Base-by-base conservation (phyloP, 2,888 invertebrate species). In the Oconnorella tubifera region DNA sequence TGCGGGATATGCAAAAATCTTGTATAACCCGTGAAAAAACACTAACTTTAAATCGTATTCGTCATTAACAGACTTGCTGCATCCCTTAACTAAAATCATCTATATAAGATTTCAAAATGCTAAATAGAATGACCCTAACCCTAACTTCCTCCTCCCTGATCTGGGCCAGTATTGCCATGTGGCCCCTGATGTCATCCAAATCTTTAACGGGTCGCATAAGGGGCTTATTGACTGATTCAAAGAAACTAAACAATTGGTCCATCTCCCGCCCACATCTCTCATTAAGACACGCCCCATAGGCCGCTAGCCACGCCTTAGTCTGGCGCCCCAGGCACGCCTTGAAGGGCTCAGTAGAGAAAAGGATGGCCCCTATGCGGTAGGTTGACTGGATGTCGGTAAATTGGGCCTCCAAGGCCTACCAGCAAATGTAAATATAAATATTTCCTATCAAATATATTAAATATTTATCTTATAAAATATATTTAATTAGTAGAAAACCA, bases 81-180 rank as follows among this genome's bases (percentile, higher is more conserved):
- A n/a, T n/a, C n/a, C n/a, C n/a, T n/a, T n/a, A n/a, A n/a, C n/a
- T n/a, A n/a, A n/a, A n/a, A n/a, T n/a, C n/a, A n/a, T n/a, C n/a
- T n/a, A n/a, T n/a, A n/a, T n/a, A n/a, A n/a, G n/a, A n/a, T n/a
- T n/a, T n/a, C n/a, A n/a, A n/a, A n/a, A n/a, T n/a, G n/a, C n/a
- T n/a, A n/a, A n/a, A n/a, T n/a, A n/a, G n/a, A n/a, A n/a, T n/a
- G n/a, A n/a, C n/a, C n/a, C n/a, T n/a, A n/a, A 96, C 92, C 74
- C 93, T 92, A 19, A 96, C 92, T 83, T 97, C 96, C 77, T 91
- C 91, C 75, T 95, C 93, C 2, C 96, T 85, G 62, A 95, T 93
- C 83, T 95, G 80, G 0, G 89, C 49, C 27, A 68, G 59, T 6
- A 91, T 92, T 68, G 93, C 93, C 92, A 97, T 96, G 63, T 94